phyloP scores from a whole-genome alignment of 2,113 vertebrate species.

The Scolopax mira region DNA sequence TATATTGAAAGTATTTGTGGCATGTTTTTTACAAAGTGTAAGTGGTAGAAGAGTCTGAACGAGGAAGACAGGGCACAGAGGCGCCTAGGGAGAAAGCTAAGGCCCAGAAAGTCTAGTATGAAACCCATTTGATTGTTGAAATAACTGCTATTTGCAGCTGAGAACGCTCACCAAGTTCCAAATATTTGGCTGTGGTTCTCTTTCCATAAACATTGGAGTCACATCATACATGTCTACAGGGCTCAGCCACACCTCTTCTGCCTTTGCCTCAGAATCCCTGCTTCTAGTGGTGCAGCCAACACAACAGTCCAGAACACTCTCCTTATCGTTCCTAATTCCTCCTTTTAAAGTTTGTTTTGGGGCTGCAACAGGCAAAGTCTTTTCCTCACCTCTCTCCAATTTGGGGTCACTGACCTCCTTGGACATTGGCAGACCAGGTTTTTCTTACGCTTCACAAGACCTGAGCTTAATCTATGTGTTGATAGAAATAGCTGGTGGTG shows the following conservation, averaged over 20 bases:
- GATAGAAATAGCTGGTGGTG: neutral
- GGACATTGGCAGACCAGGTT: neutral
- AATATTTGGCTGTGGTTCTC: neutral
- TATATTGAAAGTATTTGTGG: neutral
- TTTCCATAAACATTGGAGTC: conserved; percentile 57
- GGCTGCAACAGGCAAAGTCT: neutral
- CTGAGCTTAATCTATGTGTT: neutral
- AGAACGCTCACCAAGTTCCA: conserved; percentile 42
- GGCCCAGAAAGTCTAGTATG: neutral
- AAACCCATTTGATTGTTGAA: conserved; percentile 2
- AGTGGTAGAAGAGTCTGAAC: neutral
- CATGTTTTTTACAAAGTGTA: neutral
- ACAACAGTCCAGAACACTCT: neutral
- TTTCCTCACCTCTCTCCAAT: neutral
- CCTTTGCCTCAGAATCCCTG: conserved; percentile 1
- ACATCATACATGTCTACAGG: conserved; percentile 26
- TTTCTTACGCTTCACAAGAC: neutral
- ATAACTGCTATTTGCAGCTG: conserved; percentile 25
- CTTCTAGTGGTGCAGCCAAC: neutral
- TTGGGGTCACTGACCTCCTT: neutral
- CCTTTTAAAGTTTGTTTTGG: neutral
- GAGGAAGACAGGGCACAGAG: neutral
- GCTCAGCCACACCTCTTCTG: conserved; percentile 34
- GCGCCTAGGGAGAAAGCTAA: neutral
- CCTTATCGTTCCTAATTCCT: neutral